Evolutionary conservation across 2,113 vertebrate species (phyloP).

Genomic region (Periophthalmodon schlosseri): DNA sequence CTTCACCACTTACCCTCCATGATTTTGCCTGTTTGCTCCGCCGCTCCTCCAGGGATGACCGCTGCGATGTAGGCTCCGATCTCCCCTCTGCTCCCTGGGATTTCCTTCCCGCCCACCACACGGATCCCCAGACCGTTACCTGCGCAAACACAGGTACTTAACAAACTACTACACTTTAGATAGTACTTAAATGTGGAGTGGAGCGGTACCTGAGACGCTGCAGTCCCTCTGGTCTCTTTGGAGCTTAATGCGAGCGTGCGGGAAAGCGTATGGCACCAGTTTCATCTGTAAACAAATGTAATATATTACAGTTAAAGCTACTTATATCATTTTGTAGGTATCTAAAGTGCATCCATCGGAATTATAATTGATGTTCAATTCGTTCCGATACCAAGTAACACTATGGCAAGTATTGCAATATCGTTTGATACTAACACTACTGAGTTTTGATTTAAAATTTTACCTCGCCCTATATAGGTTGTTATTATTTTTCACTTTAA

Average conservation of each 20-base stretch:
- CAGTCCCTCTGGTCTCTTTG: constrained; percentile 90
- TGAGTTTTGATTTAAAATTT: too few species aligned
- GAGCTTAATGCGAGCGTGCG: constrained; percentile 88
- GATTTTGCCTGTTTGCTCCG: constrained; percentile 89
- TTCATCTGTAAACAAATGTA: constrained; percentile 80
- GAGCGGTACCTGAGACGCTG: constrained; percentile 88
- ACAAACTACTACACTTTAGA: neutral
- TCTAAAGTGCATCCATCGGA: too few species aligned
- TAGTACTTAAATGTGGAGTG: neutral
- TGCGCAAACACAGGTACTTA: constrained; percentile 51
- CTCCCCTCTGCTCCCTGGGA: constrained; percentile 88
- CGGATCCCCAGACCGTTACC: constrained; percentile 94
- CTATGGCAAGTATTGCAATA: too few species aligned
- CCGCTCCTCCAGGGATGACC: constrained; percentile 88
- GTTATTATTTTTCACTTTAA: too few species aligned
- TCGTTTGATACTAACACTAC: too few species aligned
- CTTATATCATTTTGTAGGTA: too few species aligned
- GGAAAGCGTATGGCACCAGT: constrained; percentile 87
- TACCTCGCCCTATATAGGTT: too few species aligned
- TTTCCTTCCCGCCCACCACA: constrained; percentile 95
- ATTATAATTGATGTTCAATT: too few species aligned
- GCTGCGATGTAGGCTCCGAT: constrained; percentile 96
- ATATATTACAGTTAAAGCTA: neutral
- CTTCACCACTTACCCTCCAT: constrained; percentile 82
- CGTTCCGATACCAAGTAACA: too few species aligned